A percentile compares a stretch with the other conserved stretches of the same genome.
Evolutionary conservation across 2,113 vertebrate species (phyloP).

Genomic region (Ranitomeya variabilis): DNA sequence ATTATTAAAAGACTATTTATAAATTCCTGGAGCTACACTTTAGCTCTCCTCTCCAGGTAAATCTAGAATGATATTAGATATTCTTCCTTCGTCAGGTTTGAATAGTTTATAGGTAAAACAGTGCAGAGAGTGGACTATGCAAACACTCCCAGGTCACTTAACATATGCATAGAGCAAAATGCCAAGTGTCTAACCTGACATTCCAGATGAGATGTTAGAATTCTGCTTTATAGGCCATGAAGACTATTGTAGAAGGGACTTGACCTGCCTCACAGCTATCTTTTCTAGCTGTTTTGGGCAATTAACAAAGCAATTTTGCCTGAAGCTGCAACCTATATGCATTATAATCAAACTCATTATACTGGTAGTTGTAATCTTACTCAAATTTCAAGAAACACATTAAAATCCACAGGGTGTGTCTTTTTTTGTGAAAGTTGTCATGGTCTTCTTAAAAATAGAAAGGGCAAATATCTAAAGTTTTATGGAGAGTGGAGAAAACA

Average conservation of each 20-base stretch:
- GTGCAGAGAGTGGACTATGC: not conserved
- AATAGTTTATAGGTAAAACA: not conserved
- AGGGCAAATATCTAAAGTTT: too few relatives aligned
- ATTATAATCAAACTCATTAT: constrained; percentile 16
- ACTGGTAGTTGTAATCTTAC: not conserved
- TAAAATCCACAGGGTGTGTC: not conserved
- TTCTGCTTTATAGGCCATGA: not conserved
- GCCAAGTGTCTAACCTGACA: constrained; percentile 12
- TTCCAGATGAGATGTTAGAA: constrained; percentile 22
- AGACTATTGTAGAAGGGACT: not conserved
- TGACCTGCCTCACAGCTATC: constrained; percentile 4
- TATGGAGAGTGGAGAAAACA: too few relatives aligned
- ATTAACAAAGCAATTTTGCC: constrained; percentile 14
- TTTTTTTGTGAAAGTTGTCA: not conserved
- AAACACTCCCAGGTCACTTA: not conserved
- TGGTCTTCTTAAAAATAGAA: not conserved
- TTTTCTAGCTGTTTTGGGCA: constrained; percentile 7
- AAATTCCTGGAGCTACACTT: not conserved
- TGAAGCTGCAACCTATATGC: not conserved
- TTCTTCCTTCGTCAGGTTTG: not conserved
- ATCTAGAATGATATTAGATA: constrained; percentile 60
- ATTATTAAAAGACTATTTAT: not conserved
- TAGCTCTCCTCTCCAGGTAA: not conserved
- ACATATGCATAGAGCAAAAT: not conserved
- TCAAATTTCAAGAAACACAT: not conserved